A percentile compares a stretch with the other conserved stretches of the same genome.
Conservation (phyloP, 2,888 invertebrate species). For the Nomada flava region DNA sequence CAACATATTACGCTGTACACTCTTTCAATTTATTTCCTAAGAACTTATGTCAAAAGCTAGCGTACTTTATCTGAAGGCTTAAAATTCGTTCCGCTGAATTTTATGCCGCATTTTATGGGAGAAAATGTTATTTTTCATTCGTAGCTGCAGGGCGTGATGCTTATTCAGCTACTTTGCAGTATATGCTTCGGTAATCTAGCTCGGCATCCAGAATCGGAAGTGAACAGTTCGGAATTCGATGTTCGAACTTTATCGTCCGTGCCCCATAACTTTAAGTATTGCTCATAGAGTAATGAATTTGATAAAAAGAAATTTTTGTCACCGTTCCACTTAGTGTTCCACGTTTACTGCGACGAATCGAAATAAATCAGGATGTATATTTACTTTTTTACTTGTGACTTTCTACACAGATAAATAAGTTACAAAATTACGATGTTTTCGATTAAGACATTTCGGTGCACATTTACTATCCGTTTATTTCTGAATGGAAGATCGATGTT, state of each 20-base stretch:
- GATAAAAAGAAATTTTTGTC: constrained; percentile 13
- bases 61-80: background rate
- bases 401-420: too few relatives aligned
- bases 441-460: too few relatives aligned
- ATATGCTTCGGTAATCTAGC: constrained; percentile 11
- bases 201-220: constrained; percentile 19
- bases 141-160: background rate
- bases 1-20: background rate
- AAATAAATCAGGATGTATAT: background rate
- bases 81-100: constrained; percentile 2
- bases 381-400: background rate
- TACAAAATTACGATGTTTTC: too few relatives aligned
- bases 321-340: background rate
- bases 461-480: background rate
- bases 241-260: constrained; percentile 34
- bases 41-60: background rate
- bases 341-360: background rate
- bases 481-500: constrained; percentile 7
- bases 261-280: background rate
- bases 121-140: constrained; percentile 36
- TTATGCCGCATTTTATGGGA: background rate
- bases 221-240: constrained; percentile 21
- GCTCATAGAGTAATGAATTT: background rate
- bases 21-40: background rate
- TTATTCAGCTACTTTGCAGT: constrained; percentile 35